phyloP scores from a whole-genome alignment of 1,140 invertebrate genomes.

The Drepana arcuata region DNA sequence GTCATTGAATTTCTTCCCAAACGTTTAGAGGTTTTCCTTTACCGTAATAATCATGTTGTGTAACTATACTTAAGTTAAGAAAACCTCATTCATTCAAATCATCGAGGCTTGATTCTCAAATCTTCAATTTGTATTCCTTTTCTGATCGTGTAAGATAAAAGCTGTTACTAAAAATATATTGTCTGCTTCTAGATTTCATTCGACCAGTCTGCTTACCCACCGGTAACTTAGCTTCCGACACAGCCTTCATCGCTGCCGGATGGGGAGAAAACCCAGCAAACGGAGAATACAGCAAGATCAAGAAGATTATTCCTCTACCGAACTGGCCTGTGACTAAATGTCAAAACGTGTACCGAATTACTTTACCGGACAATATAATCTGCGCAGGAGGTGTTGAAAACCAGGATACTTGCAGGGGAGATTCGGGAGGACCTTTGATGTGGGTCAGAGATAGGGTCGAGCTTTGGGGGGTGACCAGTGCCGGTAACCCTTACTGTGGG shows the following conservation, averaged over 20 bases:
- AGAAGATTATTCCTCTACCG: constrained; percentile 12
- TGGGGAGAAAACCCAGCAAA: constrained; percentile 11
- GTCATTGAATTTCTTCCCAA: too few relatives aligned
- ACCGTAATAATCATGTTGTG: too few relatives aligned
- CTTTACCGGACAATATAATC: constrained; percentile 13
- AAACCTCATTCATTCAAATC: too few relatives aligned
- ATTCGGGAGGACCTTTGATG: constrained; percentile 22
- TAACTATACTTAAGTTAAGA: too few relatives aligned
- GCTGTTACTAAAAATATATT: too few relatives aligned
- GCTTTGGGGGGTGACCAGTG: constrained; percentile 10
- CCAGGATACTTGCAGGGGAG: constrained; percentile 22
- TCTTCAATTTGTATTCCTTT: too few relatives aligned
- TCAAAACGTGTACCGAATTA: constrained; percentile 4
- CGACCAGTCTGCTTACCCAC: constrained; percentile 21
- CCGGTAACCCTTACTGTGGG: constrained; percentile 5
- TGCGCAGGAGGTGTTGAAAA: constrained; percentile 18
- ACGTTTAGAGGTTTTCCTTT: too few relatives aligned
- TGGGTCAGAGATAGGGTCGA: constrained; percentile 8
- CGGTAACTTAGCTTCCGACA: not conserved
- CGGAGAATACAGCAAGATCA: constrained; percentile 6
- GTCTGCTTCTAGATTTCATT: constrained; percentile 17
- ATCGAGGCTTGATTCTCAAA: too few relatives aligned
- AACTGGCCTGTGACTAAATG: constrained; percentile 5
- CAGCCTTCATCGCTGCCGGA: constrained; percentile 12
- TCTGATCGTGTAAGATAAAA: too few relatives aligned